phyloP scores from a whole-genome alignment of 2,797 vertebrate species.

The Semaprochilodus insignis region DNA sequence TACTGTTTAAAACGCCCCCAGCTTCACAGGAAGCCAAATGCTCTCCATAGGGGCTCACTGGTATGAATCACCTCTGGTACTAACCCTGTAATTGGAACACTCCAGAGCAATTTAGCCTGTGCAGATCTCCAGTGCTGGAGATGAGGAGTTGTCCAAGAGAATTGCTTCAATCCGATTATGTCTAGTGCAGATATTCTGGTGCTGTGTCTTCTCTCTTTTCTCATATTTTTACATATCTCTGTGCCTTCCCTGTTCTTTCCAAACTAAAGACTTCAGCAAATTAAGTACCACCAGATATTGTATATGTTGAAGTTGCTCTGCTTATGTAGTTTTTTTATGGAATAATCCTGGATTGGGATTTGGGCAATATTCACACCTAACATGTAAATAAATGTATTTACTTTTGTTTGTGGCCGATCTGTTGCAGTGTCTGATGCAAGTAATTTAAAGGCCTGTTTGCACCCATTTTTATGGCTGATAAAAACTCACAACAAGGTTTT shows the following conservation, averaged over 20 bases:
- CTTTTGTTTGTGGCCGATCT: neutral
- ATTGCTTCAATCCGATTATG: conserved; percentile 11
- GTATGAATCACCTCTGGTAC: conserved; percentile 36
- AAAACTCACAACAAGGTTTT: too few species aligned
- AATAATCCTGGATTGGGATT: neutral
- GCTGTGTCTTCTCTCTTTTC: too few species aligned
- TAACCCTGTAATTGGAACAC: conserved; percentile 44
- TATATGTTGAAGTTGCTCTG: neutral
- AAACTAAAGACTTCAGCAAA: neutral
- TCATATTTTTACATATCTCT: neutral
- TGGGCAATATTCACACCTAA: neutral
- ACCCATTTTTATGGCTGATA: too few species aligned
- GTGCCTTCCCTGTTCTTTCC: neutral
- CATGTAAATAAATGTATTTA: neutral
- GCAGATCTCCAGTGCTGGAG: conserved; percentile 10
- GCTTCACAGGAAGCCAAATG: conserved; percentile 15
- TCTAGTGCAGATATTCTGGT: conserved; percentile 8
- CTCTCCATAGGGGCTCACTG: conserved; percentile 30
- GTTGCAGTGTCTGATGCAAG: too few species aligned
- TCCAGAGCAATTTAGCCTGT: conserved; percentile 44
- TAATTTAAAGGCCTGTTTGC: too few species aligned
- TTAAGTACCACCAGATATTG: neutral
- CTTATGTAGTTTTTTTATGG: neutral
- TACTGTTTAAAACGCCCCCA: conserved; percentile 18
- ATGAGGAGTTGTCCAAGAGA: conserved; percentile 35